A percentile compares a stretch with the other conserved stretches of the same genome.
Evolutionary conservation across 2,113 vertebrate species (phyloP).

Genomic region (Campylomormyrus tamandua): DNA sequence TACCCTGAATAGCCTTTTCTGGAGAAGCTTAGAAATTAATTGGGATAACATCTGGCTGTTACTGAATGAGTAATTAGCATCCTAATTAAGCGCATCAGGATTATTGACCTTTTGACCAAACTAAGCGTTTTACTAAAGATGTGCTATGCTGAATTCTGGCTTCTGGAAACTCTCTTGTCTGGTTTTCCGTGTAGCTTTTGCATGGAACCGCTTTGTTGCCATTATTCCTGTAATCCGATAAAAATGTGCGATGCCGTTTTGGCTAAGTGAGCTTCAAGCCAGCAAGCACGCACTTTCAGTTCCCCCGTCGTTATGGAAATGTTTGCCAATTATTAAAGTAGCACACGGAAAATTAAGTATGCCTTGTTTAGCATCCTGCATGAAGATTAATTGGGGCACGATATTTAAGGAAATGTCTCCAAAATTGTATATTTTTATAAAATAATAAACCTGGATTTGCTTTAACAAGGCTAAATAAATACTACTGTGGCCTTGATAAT

Average conservation of each 20-base stretch:
- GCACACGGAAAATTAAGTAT: neutral
- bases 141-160: neutral
- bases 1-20: neutral
- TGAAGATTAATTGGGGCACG: neutral
- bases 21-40: neutral
- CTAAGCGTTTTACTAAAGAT: neutral
- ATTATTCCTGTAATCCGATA: neutral
- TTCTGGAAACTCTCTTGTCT: neutral
- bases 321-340: neutral
- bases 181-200: neutral
- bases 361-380: conserved; percentile 2
- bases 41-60: neutral
- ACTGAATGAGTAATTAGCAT: neutral
- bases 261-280: neutral
- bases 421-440: neutral
- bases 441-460: neutral
- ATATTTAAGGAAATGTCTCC: neutral
- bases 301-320: neutral
- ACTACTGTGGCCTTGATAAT: neutral
- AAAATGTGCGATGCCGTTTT: neutral
- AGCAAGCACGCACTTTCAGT: neutral
- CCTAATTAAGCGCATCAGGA: neutral
- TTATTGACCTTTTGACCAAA: conserved; percentile 6
- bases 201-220: neutral
- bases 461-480: conserved; percentile 6